Base-by-base conservation (phyloP, 2,113 vertebrate species). In the Hiodon alosoides region DNA sequence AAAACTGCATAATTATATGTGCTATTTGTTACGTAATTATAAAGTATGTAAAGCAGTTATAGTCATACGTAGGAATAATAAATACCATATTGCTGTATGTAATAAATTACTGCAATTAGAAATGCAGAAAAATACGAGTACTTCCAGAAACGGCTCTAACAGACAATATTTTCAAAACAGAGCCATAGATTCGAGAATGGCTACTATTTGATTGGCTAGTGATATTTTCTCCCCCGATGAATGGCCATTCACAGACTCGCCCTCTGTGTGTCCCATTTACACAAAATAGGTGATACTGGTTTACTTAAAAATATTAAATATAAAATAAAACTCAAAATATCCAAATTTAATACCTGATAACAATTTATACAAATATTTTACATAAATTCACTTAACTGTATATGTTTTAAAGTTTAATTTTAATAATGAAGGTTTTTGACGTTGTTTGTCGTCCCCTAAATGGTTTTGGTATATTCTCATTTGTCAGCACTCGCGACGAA, bases 151-250 rank as follows among this genome's bases (percentile, higher is more conserved):
- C 10, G 10, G 16, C 3, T 47, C 10, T 10, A 4, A 50, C 50
- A 4, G n/a, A 66, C 16, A 14, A 31, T 31, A 31, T 51, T 68
- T 77, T 69, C 79, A 74, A 79, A 79, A 83, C 75, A 79, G 51
- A 80, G 48, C 52, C 14, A 13, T 13, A 4, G 52, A 7, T 5
- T 76, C 46, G 68, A 53, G 75, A 75, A 71, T 46, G 8, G 5
- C 59, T 14, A 59, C 10, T 5, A 16, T 82, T 5, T 87, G 83
- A 89, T 87, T 89, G 81, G 87, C 76, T 80, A 17, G 58, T 2
- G 14, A 10, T 1, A 61, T 57, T 69, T 54, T 79, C 13, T 71
- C 58, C 67, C n/a, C 64, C 31, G 3, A 79, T 85, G 81, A 90
- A 73, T 90, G 88, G 87, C 69, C 71, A 70, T 17, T 5, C 76